These are phyloP conservation scores for Lepilemur ruficaudatus DNA, from an alignment of 2,797 vertebrate species.

Conservation along the genomic window DNA sequence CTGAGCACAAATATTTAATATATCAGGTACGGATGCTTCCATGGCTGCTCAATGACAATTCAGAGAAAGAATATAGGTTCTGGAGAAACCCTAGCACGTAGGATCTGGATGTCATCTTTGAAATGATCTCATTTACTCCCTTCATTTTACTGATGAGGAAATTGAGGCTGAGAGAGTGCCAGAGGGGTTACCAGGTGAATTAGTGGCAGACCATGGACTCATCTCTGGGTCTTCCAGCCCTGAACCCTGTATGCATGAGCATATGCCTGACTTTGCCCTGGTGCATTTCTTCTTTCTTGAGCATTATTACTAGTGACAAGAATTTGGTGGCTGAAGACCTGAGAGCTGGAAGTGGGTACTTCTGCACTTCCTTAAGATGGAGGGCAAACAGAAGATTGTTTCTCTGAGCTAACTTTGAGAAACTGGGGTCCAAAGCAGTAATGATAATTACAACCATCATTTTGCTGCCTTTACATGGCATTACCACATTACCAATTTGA, in stretches of 20 bases:
- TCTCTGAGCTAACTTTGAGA: not conserved
- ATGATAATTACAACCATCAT: not conserved
- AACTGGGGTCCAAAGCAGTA: not conserved
- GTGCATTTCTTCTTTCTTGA: constrained; percentile 19
- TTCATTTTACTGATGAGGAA: constrained; percentile 11
- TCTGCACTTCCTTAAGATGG: not conserved
- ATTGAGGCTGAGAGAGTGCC: not conserved
- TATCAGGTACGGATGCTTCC: not conserved
- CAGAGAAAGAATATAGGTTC: not conserved
- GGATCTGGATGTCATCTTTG: not conserved
- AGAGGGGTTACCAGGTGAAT: not conserved
- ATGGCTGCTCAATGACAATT: not conserved
- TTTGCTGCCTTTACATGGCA: not conserved
- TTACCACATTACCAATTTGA: not conserved
- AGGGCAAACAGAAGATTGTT: not conserved
- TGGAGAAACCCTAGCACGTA: not conserved
- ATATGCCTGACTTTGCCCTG: not conserved
- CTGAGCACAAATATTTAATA: not conserved
- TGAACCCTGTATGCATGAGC: not conserved
- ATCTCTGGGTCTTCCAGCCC: not conserved
- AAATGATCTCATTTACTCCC: not conserved
- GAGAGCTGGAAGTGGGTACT: not conserved
- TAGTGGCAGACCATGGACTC: not conserved
- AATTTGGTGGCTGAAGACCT: not conserved
- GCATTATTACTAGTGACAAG: not conserved